Evolutionary conservation across 1,140 invertebrate genomes (phyloP).

Genomic region (Drosophila mojavensis): DNA sequence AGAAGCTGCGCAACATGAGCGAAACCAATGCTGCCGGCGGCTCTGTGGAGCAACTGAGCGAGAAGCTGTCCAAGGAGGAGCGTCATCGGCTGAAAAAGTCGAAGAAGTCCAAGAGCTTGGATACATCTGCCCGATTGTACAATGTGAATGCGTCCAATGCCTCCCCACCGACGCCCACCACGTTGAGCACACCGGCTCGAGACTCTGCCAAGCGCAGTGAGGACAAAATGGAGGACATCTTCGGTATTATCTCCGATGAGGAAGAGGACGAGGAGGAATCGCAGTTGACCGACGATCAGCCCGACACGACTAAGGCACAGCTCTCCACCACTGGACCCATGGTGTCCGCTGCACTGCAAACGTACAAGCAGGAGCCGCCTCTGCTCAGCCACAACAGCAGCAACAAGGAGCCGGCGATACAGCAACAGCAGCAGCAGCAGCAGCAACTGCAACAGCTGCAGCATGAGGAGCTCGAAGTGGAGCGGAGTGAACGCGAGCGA

Average conservation of each 20-base stretch:
- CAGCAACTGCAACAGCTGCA: conserved; percentile 29
- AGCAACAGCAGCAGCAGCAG: conserved; percentile 30
- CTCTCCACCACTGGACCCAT: conserved; percentile 66
- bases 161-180: conserved; percentile 37
- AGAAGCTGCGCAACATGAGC: conserved; percentile 86
- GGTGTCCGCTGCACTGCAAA: conserved; percentile 78
- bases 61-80: conserved; percentile 84
- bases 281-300: conserved; percentile 64
- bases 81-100: conserved; percentile 85
- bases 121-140: conserved; percentile 38
- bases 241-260: conserved; percentile 93
- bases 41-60: conserved; percentile 84
- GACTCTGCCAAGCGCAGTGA: conserved; percentile 84
- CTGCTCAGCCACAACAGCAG: conserved; percentile 40
- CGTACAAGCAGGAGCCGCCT: conserved; percentile 73
- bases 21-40: conserved; percentile 39
- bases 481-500: conserved; percentile 68
- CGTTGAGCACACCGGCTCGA: conserved; percentile 36
- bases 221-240: conserved; percentile 94
- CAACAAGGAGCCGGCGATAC: conserved; percentile 42
- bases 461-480: conserved; percentile 31
- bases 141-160: conserved; percentile 28
- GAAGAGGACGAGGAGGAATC: conserved; percentile 87
- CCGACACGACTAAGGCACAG: conserved; percentile 44
- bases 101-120: conserved; percentile 85